Conservation (phyloP, 2,113 vertebrate species). For the Phoenicopterus ruber region DNA sequence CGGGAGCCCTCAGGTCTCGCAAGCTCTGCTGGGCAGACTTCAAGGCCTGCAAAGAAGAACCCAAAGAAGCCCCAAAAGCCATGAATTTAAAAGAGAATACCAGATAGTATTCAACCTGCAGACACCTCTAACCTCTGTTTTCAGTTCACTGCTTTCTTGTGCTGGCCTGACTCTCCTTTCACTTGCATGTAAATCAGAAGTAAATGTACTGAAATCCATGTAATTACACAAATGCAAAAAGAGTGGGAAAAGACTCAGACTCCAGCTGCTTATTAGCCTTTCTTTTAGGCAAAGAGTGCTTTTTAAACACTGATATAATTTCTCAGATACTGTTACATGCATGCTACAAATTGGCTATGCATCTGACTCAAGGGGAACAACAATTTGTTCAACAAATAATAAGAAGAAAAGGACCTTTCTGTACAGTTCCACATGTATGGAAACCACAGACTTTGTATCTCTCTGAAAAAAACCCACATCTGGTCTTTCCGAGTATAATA, state of each 20-base stretch:
- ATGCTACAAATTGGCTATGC: not conserved
- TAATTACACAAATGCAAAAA: not conserved
- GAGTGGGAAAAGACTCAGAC: not conserved
- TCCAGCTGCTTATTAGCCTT: not conserved
- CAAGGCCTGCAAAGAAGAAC: not conserved
- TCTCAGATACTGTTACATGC: not conserved
- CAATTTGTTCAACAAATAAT: not conserved
- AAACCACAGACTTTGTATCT: conserved; percentile 4
- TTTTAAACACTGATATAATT: not conserved
- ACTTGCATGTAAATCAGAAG: not conserved
- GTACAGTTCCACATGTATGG: not conserved
- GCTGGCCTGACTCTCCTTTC: not conserved
- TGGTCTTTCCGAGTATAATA: not conserved
- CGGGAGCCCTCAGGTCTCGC: not conserved
- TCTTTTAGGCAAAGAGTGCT: not conserved
- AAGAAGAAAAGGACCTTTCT: not conserved
- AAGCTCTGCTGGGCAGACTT: not conserved
- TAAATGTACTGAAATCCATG: not conserved
- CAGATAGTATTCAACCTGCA: not conserved
- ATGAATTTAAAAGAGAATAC: not conserved
- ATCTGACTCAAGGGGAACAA: not conserved
- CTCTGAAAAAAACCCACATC: not conserved
- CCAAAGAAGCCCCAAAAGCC: not conserved
- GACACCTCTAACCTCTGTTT: not conserved
- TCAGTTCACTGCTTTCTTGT: not conserved